Evolutionary conservation across 2,888 invertebrate species (phyloP), one percentile per base, ranked within the genome.

Genomic region (Hirtodrosophila trivittata): DNA sequence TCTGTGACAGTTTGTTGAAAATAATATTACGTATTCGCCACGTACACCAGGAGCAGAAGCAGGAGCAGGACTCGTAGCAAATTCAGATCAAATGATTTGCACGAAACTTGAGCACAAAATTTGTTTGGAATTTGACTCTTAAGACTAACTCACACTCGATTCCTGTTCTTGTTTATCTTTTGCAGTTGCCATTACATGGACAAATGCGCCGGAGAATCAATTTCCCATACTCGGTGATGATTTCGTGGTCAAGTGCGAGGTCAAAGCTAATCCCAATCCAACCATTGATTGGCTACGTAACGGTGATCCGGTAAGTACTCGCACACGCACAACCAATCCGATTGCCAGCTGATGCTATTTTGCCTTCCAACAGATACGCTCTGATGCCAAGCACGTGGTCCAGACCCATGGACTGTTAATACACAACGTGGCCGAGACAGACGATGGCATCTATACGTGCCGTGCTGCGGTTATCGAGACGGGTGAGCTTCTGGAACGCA

Each of bases 371-470:
- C 69, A 93, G 93, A 94, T 96, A 59, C 91, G 91, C 47, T 94
- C 94, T 5, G 93, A 93, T 72, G 94, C 94, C 45, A 93, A 94
- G 88, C 96, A 95, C 85, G 93, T 96, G 9, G 93, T 95, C 52
- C 94, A 95, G 75, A 92, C 94, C 0, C 94, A 96, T 75, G 96
- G 96, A 0, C 91, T 97, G 8, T 90, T 94, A 56, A 96, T 97
- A 62, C 94, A 94, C 75, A 94, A 94, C 75, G 95, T 97, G 0
- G 92, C 93, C 73, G 95, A 95, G 89, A 93, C 94, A 10, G 97
- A 97, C 83, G 97, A 97, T 87, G 97, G 97, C 0, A 92, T 94
- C 7, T 97, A 97, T 89, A 95, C 94, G 3, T 97, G 97, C 87
- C 93, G 96, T 39, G 97, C 97, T n/a, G 94, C 95, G 33, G 97